Evolutionary conservation across 1,140 invertebrate species (phyloP), one percentile per base, ranked within the genome.

Genomic region (Cyclargus thomasi): DNA sequence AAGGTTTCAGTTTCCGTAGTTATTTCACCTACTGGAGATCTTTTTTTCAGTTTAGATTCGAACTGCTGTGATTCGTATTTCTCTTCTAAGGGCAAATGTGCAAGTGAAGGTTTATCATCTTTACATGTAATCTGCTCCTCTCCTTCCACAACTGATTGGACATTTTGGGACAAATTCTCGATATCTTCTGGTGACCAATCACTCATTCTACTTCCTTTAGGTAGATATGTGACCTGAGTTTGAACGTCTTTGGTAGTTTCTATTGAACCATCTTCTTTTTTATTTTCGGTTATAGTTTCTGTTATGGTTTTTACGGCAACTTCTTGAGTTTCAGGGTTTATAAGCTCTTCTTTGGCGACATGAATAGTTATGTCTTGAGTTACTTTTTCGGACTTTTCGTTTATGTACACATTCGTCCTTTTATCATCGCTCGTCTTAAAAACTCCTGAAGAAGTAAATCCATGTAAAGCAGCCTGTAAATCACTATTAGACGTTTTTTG

Each of bases 141-240:
- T 64, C 69, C 62, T 11, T 74, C 36, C 57, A 47, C 23, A 23
- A n/a, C 39, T 22, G 10, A 74, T 71, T 79, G 22, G 53, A 23
- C 57, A 65, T 62, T 71, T 67, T 78, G 74, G 14, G 64, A 64
- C 22, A 70, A 63, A 75, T 86, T 79, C 67, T 85, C 80, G 64
- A 87, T 73, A 65, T 87, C 79, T 78, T 89, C 85, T 62, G 85
- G 85, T 62, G 88, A 84, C 83, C 86, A 89, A 74, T 91, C 90
- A 69, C 91, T 90, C 65, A 91, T 72, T 3, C 79, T 76, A 22
- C 84, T 88, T 35, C 90, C 90, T 23, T 81, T 70, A 17, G 90
- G 90, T 64, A 91, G 78, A 71, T 91, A 91, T 4, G 88, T 91
- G n/a, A 91, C 88, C 83, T 91, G 90, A 62, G 90, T 91, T 66